Evolutionary conservation across 2,113 vertebrate species (phyloP), one percentile per base, ranked within the genome.

Genomic region (Clarias batrachus): DNA sequence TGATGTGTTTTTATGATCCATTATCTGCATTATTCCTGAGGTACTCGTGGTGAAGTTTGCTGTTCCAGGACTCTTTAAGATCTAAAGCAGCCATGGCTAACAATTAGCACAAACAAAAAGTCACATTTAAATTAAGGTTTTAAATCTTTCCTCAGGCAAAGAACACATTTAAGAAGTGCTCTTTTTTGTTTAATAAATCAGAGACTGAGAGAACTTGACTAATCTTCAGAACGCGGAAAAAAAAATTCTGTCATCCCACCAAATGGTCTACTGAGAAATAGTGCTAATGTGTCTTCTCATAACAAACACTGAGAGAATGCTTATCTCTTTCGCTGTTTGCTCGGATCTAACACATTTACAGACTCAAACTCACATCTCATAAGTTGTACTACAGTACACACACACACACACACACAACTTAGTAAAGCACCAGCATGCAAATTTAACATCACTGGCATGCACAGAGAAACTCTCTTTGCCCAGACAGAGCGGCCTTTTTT

Each of bases 291-390:
- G 9, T 33, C 17, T 79, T 59, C 52, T 52, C 52, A 33, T 59
- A 57, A 54, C 74, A 17, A 56, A 33, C 25, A 21, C n/a, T 10
- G 14, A 21, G 10, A 91, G 92, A 94, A 93, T 92, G 93, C 48
- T 48, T 8, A 48, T 48, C 48, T 48, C 48, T 48, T 48, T 48
- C 48, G 7, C 6, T 48, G 48, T 48, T 48, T 48, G 48, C 48
- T 48, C 7, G 48, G 6, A 48, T 48, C 48, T 8, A 5, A 48
- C 88, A 82, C 13, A 92, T 94, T 95, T 95, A 95, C 94, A 91
- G 85, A 63, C 82, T 71, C 54, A 74, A 80, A 81, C 65, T 54
- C 86, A 85, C 68, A 84, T 48, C 81, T 60, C 62, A 56, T 48
- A n/a, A 33, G 82, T 17, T 78, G 71, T 81, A 63, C 83, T 37